Percentiles rank a stretch among this genome's conserved stretches.
Evolutionary conservation across 1,140 invertebrate species (phyloP).

Genomic region (Temnothorax nylanderi): DNA sequence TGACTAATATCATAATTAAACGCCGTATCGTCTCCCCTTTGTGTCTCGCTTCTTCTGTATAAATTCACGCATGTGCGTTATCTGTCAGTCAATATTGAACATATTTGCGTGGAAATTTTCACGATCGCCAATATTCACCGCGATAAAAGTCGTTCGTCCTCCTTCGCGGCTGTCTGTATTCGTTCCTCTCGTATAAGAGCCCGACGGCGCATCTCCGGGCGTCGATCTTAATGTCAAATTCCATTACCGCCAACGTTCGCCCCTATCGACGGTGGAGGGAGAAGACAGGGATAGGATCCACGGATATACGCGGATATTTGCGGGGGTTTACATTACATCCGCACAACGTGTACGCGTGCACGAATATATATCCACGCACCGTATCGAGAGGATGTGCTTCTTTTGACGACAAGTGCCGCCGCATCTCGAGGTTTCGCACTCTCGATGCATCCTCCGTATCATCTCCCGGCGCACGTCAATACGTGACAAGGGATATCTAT

Average conservation of each 20-base stretch:
- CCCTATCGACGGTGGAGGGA: neutral
- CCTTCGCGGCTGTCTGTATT: neutral
- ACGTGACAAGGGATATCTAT: constrained; percentile 70
- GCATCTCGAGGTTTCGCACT: constrained; percentile 58
- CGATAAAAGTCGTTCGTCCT: constrained; percentile 40
- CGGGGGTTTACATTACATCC: constrained; percentile 40
- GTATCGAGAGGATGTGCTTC: neutral
- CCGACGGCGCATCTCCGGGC: constrained; percentile 32
- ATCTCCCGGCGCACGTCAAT: constrained; percentile 11
- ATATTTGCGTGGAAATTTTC: constrained; percentile 38
- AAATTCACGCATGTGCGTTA: neutral
- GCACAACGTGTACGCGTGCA: neutral
- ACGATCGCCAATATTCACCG: constrained; percentile 44
- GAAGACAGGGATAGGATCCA: neutral
- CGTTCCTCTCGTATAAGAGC: neutral
- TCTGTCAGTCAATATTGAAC: constrained; percentile 5
- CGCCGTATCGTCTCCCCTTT: neutral
- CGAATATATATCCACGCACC: constrained; percentile 35
- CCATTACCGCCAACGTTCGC: constrained; percentile 66
- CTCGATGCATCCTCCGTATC: constrained; percentile 58
- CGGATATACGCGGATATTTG: constrained; percentile 26
- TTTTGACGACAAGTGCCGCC: constrained; percentile 22
- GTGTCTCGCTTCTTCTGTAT: neutral
- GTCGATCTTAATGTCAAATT: constrained; percentile 78
- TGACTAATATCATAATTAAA: neutral